Evolutionary conservation across 2,797 vertebrate species (phyloP).

Genomic region (Channa striata): DNA sequence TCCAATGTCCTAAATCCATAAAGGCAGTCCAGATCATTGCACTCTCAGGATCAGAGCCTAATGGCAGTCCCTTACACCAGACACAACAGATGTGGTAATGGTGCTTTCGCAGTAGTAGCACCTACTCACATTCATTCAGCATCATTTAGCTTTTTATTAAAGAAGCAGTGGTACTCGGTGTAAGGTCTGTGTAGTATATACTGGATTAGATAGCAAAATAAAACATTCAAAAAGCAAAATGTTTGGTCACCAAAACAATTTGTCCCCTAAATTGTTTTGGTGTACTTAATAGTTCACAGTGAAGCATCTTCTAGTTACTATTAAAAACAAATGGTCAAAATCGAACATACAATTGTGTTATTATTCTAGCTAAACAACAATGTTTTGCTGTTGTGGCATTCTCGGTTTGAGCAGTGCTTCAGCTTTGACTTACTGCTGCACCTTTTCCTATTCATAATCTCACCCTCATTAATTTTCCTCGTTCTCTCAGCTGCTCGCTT

Average conservation of each 20-base stretch:
- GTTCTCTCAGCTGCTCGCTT: conserved; percentile 3
- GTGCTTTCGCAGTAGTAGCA: too few species aligned
- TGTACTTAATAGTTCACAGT: conserved; percentile 9
- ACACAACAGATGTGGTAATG: too few species aligned
- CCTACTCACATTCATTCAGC: too few species aligned
- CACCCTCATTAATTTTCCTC: conserved; percentile 48
- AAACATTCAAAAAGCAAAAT: conserved; percentile 31
- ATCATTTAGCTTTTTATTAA: too few species aligned
- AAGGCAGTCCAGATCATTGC: too few species aligned
- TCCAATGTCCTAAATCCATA: too few species aligned
- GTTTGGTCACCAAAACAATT: conserved; percentile 14
- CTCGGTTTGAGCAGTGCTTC: neutral
- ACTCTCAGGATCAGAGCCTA: too few species aligned
- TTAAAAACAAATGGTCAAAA: too few species aligned
- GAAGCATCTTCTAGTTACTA: neutral
- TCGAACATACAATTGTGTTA: too few species aligned
- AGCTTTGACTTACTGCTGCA: conserved; percentile 29
- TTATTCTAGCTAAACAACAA: conserved; percentile 1
- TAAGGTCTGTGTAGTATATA: neutral
- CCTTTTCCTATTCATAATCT: conserved; percentile 35
- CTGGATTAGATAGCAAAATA: neutral
- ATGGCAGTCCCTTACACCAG: too few species aligned
- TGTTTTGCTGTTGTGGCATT: neutral
- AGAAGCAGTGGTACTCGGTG: neutral
- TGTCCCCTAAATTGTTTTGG: conserved; percentile 1